phyloP scores from a whole-genome alignment of 2,888 invertebrate species.

The Synergus laeviventris region DNA sequence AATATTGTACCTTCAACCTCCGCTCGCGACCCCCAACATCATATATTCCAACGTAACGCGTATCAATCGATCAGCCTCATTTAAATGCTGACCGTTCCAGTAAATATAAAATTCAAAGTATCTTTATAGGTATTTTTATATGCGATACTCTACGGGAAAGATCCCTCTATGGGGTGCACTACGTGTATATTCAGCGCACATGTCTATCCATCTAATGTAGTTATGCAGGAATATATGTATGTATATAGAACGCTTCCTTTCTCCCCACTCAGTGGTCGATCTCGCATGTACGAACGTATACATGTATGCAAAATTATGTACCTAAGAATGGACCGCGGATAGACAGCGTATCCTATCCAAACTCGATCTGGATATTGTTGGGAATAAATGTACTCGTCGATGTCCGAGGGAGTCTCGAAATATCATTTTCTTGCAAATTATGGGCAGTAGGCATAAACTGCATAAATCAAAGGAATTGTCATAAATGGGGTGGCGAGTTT shows the following conservation, averaged over 20 bases:
- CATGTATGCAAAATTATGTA: slow-evolving; percentile 61
- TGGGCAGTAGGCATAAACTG: slow-evolving; percentile 8
- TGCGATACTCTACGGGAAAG: slow-evolving; percentile 56
- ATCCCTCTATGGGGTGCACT: slow-evolving; percentile 49
- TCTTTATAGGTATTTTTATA: slow-evolving; percentile 72
- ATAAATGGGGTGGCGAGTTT: not conserved
- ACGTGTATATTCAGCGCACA: slow-evolving; percentile 46
- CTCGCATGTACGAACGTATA: slow-evolving; percentile 34
- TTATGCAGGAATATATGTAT: slow-evolving; percentile 74
- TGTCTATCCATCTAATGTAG: slow-evolving; percentile 65
- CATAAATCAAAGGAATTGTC: not conserved
- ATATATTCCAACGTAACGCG: slow-evolving; percentile 32
- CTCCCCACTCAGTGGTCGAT: slow-evolving; percentile 37
- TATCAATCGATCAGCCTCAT: slow-evolving; percentile 59
- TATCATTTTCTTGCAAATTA: slow-evolving; percentile 38
- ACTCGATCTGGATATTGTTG: slow-evolving; percentile 42
- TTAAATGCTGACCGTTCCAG: slow-evolving; percentile 72
- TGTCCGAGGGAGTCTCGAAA: slow-evolving; percentile 28
- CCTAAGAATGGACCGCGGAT: slow-evolving; percentile 28
- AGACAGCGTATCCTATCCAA: slow-evolving; percentile 34
- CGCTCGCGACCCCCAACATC: not conserved
- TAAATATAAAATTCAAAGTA: slow-evolving; percentile 74
- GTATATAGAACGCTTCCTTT: slow-evolving; percentile 46
- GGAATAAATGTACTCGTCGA: not conserved
- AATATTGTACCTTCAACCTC: slow-evolving; percentile 20